Conservation (phyloP, 2,113 vertebrate genomes). For the Onychostoma macrolepis region DNA sequence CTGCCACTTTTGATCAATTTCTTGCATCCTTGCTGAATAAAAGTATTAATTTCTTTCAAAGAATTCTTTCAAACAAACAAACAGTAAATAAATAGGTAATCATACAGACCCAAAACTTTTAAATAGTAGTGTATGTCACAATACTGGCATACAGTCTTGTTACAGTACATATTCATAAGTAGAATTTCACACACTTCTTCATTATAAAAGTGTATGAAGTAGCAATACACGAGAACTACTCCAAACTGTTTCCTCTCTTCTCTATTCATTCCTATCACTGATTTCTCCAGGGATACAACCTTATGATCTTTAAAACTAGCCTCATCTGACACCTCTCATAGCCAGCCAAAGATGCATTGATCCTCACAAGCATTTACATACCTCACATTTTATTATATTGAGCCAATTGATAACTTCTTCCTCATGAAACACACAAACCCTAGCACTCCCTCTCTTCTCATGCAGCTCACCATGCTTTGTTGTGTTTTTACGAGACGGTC, state of each 20-base stretch:
- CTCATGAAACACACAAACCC: constrained; percentile 18
- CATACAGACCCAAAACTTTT: too few species aligned
- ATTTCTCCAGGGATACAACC: neutral
- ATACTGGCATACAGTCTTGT: too few species aligned
- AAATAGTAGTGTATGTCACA: too few species aligned
- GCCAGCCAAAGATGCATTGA: constrained; percentile 29
- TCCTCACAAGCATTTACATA: constrained; percentile 42
- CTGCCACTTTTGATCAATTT: too few species aligned
- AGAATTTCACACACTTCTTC: neutral
- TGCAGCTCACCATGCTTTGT: constrained; percentile 48
- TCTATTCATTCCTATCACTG: neutral
- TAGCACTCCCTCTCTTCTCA: neutral
- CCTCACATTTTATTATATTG: constrained; percentile 48
- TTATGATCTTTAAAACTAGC: neutral
- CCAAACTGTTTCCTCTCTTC: neutral
- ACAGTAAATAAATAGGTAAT: too few species aligned
- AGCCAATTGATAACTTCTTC: constrained; percentile 36
- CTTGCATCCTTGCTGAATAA: too few species aligned
- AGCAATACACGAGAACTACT: neutral
- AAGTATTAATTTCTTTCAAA: too few species aligned
- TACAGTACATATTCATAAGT: too few species aligned
- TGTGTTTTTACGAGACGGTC: constrained; percentile 54
- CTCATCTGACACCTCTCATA: constrained; percentile 16
- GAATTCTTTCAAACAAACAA: too few species aligned
- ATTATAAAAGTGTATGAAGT: neutral